phyloP scores from a whole-genome alignment of 2,113 vertebrate genomes.

The Antechinus flavipes region DNA sequence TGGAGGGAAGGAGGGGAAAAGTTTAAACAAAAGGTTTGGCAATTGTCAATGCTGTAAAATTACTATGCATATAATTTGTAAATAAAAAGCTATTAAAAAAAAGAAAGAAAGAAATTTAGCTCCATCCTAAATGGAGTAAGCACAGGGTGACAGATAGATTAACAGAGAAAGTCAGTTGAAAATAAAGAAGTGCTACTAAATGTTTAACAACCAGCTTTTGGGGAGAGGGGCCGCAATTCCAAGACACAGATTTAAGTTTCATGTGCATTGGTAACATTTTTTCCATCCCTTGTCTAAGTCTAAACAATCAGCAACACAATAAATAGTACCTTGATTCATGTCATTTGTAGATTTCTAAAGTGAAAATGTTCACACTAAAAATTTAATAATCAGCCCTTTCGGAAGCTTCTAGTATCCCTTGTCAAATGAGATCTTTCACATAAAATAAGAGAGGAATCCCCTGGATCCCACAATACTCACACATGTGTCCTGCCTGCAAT shows the following conservation, averaged over 20 bases:
- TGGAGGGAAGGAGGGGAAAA: too few species aligned
- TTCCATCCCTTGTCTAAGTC: not conserved
- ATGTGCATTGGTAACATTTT: not conserved
- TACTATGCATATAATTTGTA: too few species aligned
- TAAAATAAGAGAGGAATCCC: not conserved
- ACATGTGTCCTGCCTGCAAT: not conserved
- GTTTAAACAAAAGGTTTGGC: too few species aligned
- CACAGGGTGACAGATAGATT: not conserved
- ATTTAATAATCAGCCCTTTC: not conserved
- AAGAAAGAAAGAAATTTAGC: not conserved
- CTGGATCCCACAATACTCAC: not conserved
- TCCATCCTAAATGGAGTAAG: not conserved
- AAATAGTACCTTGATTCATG: not conserved
- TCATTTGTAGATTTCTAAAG: not conserved
- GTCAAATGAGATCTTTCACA: not conserved
- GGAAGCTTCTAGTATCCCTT: not conserved
- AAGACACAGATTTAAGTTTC: not conserved
- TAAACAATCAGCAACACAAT: not conserved
- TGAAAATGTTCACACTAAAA: not conserved
- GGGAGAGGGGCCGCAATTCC: not conserved
- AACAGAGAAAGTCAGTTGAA: not conserved
- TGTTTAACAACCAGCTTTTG: not conserved
- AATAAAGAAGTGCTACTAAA: not conserved
- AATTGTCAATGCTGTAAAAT: too few species aligned
- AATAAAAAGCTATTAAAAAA: too few species aligned